Base-by-base conservation (phyloP, 35 echinoderm and acorn worm species). In the Eucidaris tribuloides region DNA sequence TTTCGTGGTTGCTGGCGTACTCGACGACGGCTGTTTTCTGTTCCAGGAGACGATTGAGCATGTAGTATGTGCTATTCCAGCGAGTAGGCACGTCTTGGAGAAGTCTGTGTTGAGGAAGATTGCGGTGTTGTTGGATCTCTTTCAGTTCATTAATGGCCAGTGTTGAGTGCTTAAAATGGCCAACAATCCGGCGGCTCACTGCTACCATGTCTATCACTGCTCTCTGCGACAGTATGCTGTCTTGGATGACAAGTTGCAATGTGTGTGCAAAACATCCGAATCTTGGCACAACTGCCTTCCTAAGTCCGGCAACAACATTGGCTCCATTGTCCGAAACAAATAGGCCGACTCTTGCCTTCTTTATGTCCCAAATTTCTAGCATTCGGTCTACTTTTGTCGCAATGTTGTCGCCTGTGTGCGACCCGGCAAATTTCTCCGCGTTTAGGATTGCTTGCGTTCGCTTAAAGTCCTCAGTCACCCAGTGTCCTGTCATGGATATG, bases 11-110 rank as follows among this genome's bases (percentile, higher is more conserved):
- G 40, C 83, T 86, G 11, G 65, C 83, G 62, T 86, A 86, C 33
- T 85, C 83, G 18, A 76, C 83, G 9, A 85, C 42, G 19, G 66
- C 36, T 30, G 17, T 19, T 23, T 85, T 85, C 35, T 85, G 83
- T 52, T 85, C 83, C 0, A 50, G n/a, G 15, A 77, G 50, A 29
- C 68, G 30, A 42, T 56, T 27, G 5, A 77, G 31, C 83, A 77
- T 76, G 46, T 85, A 85, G n/a, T 64, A 83, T 0, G 50, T 85
- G 40, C 63, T 74, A 39, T 85, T 85, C 83, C 65, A 85, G 19
- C 66, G 25, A 7, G 46, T 76, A 13, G 45, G 20, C 23, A 85
- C 66, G 33, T 77, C 83, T 39, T 85, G 83, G 4, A 86, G 52
- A 25, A 77, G 52, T 5, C 58, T 34, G 83, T 85, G 83, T 40